These are phyloP conservation scores for Tipula vernalis DNA, from an alignment of 2,888 invertebrate genomes.

Conservation along the genomic window DNA sequence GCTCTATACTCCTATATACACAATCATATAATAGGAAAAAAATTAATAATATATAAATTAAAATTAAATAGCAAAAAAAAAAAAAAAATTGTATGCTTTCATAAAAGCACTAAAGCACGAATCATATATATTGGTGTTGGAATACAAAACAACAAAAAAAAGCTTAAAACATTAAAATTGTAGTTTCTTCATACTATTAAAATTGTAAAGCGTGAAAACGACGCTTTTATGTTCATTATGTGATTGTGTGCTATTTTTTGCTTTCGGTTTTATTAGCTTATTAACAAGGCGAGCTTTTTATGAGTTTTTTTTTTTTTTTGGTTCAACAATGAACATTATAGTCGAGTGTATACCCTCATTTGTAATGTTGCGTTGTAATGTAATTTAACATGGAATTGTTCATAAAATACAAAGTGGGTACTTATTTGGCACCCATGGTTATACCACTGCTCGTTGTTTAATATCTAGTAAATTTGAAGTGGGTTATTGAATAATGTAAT, in stretches of 20 bases:
- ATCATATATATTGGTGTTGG: neutral
- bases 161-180: neutral
- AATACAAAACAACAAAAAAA: neutral
- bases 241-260: neutral
- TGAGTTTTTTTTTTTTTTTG: neutral
- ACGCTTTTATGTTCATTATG: neutral
- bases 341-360: too few relatives aligned
- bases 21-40: neutral
- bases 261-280: neutral
- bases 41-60: neutral
- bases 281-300: neutral
- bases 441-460: too few relatives aligned
- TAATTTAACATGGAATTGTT: too few relatives aligned
- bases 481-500: too few relatives aligned
- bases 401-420: too few relatives aligned
- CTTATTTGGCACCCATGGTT: too few relatives aligned
- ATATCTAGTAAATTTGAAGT: too few relatives aligned
- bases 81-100: neutral
- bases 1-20: neutral
- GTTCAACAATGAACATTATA: neutral
- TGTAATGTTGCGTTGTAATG: too few relatives aligned
- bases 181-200: neutral
- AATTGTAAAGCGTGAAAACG: neutral
- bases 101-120: neutral
- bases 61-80: neutral